phyloP scores from a whole-genome alignment of 2,888 invertebrate species.

The Agapetus fuscipes region DNA sequence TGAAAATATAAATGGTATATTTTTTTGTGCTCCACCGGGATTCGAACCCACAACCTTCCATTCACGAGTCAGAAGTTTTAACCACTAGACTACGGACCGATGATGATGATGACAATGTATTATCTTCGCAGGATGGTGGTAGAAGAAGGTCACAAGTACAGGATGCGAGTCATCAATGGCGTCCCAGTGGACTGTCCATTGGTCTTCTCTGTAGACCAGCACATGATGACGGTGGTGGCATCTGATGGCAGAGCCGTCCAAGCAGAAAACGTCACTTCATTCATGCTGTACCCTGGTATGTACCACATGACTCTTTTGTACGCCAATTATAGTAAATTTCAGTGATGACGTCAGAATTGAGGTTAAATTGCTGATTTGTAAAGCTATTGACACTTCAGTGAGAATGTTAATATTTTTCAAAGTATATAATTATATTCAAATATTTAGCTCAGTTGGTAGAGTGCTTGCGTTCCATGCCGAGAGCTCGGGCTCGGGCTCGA shows the following conservation, averaged over 20 bases:
- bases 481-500: too few species aligned
- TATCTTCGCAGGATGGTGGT: constrained; percentile 42
- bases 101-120: too few species aligned
- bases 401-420: neutral
- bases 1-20: too few species aligned
- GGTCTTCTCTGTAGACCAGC: constrained; percentile 37
- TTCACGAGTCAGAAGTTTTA: too few species aligned
- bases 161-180: constrained; percentile 47
- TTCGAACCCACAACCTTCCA: too few species aligned
- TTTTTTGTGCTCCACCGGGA: too few species aligned
- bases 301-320: neutral
- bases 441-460: too few species aligned
- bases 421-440: too few species aligned
- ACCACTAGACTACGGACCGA: too few species aligned
- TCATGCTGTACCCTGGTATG: constrained; percentile 43
- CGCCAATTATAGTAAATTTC: neutral
- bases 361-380: neutral
- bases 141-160: constrained; percentile 38
- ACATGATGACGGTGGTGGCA: constrained; percentile 43
- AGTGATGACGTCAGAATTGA: neutral
- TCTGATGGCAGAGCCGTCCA: constrained; percentile 43
- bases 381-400: neutral
- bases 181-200: constrained; percentile 45
- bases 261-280: constrained; percentile 33
- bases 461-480: too few species aligned